A percentile compares a stretch with the other conserved stretches of the same genome.
Evolutionary conservation across 1,140 invertebrate species (phyloP).

Genomic region (Ceratina calcarata): DNA sequence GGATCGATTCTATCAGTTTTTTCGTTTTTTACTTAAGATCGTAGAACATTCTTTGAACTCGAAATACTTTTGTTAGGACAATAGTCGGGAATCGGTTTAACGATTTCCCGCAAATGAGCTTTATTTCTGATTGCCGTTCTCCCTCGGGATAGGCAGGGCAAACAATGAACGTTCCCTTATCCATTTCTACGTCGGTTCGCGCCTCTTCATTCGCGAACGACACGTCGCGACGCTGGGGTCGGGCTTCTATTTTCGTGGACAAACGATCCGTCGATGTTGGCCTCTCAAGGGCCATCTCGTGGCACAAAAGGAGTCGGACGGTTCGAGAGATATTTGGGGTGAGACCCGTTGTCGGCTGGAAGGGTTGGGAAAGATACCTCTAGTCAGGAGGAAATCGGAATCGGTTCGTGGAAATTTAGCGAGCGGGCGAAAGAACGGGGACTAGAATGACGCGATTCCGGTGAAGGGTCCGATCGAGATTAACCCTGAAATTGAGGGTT

Average conservation of each 20-base stretch:
- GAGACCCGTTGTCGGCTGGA: not conserved
- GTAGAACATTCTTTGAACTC: too few relatives aligned
- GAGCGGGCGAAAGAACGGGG: not conserved
- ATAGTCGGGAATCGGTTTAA: not conserved
- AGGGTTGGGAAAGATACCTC: not conserved
- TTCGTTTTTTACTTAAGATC: not conserved
- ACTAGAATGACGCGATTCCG: not conserved
- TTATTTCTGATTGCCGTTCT: not conserved
- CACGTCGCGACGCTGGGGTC: not conserved
- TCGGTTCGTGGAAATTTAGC: not conserved
- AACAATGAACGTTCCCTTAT: not conserved
- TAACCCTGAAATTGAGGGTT: not conserved
- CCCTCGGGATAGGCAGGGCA: not conserved
- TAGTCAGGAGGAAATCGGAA: not conserved
- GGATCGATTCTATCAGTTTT: not conserved
- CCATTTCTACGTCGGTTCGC: not conserved
- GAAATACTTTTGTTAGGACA: too few relatives aligned
- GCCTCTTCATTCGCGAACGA: slow-evolving; percentile 3
- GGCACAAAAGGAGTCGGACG: slow-evolving; percentile 33
- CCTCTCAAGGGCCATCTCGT: slow-evolving; percentile 25
- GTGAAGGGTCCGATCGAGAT: not conserved
- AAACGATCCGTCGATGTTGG: slow-evolving; percentile 36
- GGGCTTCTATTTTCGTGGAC: slow-evolving; percentile 54
- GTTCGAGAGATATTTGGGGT: slow-evolving; percentile 17
- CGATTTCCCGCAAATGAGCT: not conserved